A percentile compares a stretch with the other conserved stretches of the same genome.
phyloP scores from a whole-genome alignment of 2,797 vertebrate genomes.

The Moxostoma hubbsi region DNA sequence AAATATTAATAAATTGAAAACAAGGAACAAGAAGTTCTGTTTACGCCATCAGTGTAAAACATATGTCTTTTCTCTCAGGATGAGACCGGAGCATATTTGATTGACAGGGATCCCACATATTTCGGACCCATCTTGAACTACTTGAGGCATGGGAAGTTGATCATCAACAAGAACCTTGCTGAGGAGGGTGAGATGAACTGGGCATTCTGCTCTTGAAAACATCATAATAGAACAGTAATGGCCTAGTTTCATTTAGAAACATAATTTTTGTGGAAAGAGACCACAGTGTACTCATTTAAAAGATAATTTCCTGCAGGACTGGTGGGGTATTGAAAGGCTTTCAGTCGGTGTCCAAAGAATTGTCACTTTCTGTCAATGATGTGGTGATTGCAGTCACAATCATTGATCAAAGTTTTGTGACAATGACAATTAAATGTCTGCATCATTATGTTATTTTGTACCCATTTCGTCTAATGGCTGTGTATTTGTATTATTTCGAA shows the following conservation, averaged over 20 bases:
- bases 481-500: neutral
- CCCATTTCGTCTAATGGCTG: neutral
- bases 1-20: neutral
- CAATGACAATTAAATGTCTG: neutral
- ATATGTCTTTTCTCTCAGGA: slow-evolving; percentile 77
- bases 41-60: too few species aligned
- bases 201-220: slow-evolving; percentile 41
- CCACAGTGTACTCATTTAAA: slow-evolving; percentile 23
- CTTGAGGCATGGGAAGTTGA: slow-evolving; percentile 96
- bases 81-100: slow-evolving; percentile 98
- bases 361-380: neutral
- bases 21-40: neutral
- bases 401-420: neutral
- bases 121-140: slow-evolving; percentile 99
- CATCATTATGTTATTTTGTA: neutral
- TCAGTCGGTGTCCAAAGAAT: neutral
- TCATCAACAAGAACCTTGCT: slow-evolving; percentile 97
- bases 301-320: slow-evolving; percentile 23
- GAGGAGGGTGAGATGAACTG: slow-evolving; percentile 87
- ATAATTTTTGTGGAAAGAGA: slow-evolving; percentile 18
- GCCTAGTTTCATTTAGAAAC: slow-evolving; percentile 43
- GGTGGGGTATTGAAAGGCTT: slow-evolving; percentile 17
- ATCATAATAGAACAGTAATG: slow-evolving; percentile 41
- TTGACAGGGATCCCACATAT: slow-evolving; percentile 97
- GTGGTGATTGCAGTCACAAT: neutral